These are phyloP conservation scores for Acyrthosiphon pisum DNA, from an alignment of 1,140 invertebrate genomes.

Conservation along the genomic window DNA sequence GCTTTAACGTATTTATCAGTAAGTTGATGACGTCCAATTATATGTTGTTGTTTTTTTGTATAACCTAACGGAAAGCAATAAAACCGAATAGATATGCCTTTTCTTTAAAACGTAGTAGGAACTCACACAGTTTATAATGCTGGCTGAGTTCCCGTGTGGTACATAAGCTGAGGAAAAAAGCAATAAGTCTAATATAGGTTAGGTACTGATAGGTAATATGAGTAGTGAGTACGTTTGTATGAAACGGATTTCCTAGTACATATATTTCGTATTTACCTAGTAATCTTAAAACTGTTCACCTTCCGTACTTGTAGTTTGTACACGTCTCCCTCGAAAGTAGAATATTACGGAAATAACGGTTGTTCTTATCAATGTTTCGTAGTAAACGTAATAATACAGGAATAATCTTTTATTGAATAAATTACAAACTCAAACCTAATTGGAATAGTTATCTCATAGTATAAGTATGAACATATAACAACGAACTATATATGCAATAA, in stretches of 20 bases:
- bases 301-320: neutral
- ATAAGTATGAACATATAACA: neutral
- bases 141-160: neutral
- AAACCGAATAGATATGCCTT: neutral
- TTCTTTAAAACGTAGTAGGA: neutral
- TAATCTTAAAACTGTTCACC: neutral
- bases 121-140: neutral
- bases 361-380: neutral
- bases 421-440: neutral
- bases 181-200: slow-evolving; percentile 9
- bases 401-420: slow-evolving; percentile 7
- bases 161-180: neutral
- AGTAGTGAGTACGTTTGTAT: neutral
- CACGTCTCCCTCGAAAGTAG: neutral
- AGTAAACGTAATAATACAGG: neutral
- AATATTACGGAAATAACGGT: neutral
- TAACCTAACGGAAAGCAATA: neutral
- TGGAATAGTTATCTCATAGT: neutral
- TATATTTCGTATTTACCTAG: neutral
- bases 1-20: neutral
- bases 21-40: neutral
- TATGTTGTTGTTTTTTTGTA: neutral
- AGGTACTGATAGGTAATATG: too few relatives aligned
- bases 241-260: neutral
- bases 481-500: neutral